A percentile compares a stretch with the other conserved stretches of the same genome.
Evolutionary conservation across 2,888 invertebrate species (phyloP).

Genomic region (Apamea epomidion): DNA sequence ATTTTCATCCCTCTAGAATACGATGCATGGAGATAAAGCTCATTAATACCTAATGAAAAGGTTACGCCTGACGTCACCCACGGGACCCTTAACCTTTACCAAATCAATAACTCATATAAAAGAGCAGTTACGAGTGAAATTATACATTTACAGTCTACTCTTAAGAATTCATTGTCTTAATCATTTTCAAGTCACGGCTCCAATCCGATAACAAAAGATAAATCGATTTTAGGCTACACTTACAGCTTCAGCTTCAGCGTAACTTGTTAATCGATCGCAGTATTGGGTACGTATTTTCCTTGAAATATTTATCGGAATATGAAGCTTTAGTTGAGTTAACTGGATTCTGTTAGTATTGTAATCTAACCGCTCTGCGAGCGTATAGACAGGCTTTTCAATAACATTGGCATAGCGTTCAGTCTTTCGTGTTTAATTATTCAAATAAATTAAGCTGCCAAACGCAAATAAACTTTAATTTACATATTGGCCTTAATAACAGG

Average conservation of each 20-base stretch:
- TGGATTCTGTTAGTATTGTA: constrained; percentile 26
- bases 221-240: constrained; percentile 20
- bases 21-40: neutral
- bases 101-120: constrained; percentile 67
- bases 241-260: constrained; percentile 4
- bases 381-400: constrained; percentile 16
- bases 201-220: constrained; percentile 12
- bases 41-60: constrained; percentile 59
- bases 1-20: constrained; percentile 8
- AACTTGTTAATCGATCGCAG: neutral
- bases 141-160: constrained; percentile 63
- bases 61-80: constrained; percentile 70
- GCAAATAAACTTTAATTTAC: constrained; percentile 50
- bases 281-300: constrained; percentile 19
- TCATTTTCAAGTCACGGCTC: constrained; percentile 9
- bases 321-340: constrained; percentile 9
- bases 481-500: constrained; percentile 44
- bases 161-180: constrained; percentile 39
- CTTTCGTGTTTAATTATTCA: constrained; percentile 42
- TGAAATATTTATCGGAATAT: constrained; percentile 19
- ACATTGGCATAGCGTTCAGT: constrained; percentile 29
- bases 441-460: constrained; percentile 51
- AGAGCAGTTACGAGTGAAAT: constrained; percentile 50
- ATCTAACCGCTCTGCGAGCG: constrained; percentile 11
- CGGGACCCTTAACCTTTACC: constrained; percentile 67